phyloP scores from a whole-genome alignment of 2,113 vertebrate genomes.

The Salvelinus sp. region DNA sequence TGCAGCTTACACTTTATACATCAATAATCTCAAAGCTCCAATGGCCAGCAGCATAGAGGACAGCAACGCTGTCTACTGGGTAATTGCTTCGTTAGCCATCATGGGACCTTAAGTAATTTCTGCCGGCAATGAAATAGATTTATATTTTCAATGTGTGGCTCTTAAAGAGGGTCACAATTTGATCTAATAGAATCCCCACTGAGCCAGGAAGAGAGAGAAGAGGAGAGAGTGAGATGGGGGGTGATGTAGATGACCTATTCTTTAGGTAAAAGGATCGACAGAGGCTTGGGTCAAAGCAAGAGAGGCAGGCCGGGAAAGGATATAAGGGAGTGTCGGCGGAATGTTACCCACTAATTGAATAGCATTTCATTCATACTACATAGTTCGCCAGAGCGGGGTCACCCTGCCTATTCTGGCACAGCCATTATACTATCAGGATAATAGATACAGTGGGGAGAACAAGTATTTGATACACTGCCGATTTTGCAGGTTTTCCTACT shows the following conservation, averaged over 20 bases:
- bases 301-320: not conserved
- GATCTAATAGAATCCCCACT: not conserved
- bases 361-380: not conserved
- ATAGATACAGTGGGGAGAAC: too few species aligned
- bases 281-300: not conserved
- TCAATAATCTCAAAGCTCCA: constrained; percentile 46
- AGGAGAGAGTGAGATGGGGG: not conserved
- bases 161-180: constrained; percentile 1
- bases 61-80: constrained; percentile 37
- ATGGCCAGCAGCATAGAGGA: constrained; percentile 28
- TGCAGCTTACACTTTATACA: constrained; percentile 35
- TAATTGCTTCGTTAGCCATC: constrained; percentile 57
- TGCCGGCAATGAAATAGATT: constrained; percentile 17
- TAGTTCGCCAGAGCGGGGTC: not conserved
- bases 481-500: too few species aligned
- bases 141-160: constrained; percentile 18
- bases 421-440: not conserved
- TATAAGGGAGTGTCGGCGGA: not conserved
- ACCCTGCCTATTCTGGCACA: not conserved
- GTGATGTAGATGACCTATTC: not conserved
- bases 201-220: not conserved
- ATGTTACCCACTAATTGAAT: not conserved
- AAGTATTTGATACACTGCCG: too few species aligned
- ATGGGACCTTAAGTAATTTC: constrained; percentile 53
- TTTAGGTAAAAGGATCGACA: not conserved